Base-by-base conservation (phyloP, 2,888 invertebrate genomes). In the Perizoma flavofasciatum region DNA sequence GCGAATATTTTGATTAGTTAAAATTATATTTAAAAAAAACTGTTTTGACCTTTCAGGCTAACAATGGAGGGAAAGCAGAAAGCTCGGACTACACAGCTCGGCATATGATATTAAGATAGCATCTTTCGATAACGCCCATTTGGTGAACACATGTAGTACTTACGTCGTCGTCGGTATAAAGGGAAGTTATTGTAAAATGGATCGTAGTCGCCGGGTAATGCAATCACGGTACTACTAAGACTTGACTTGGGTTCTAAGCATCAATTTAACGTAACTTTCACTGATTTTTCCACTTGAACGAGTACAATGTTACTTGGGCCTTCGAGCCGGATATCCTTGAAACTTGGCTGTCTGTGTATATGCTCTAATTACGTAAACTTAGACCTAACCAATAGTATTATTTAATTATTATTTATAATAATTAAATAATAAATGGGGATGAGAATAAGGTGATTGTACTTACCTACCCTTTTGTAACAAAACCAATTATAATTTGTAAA, bases 221-320 rank as follows among this genome's bases (percentile, higher is more conserved):
- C 22, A 22, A 22, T 22, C 22, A 22, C 22, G 22, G 22, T 22
- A 22, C 22, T 22, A 2, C 22, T 22, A 22, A 22, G 22, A 22
- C 22, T 22, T 22, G 22, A 22, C 70, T 73, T 65, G 69, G 68
- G 66, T 74, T 65, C 71, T 67, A 73, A 77, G 63, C 67, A 72
- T 67, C 72, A 72, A 72, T 73, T 75, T 69, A 75, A 74, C 70
- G 73, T 62, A 68, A 77, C 83, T 83, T 83, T 85, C 84, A 74
- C 81, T 72, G 67, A n/a, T n/a, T 79, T 82, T 73, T 81, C 78
- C 77, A 80, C 77, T 74, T 70, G 76, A 78, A 65, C 67, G 77
- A 61, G 53, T 71, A 56, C 72, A 61, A 74, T 73, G 75, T 77
- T 68, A 66, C 61, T 55, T 55, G 50, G 22, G 49, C 46, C 59